Conservation (phyloP, 2,888 invertebrate genomes). For the Abrostola triplasia region DNA sequence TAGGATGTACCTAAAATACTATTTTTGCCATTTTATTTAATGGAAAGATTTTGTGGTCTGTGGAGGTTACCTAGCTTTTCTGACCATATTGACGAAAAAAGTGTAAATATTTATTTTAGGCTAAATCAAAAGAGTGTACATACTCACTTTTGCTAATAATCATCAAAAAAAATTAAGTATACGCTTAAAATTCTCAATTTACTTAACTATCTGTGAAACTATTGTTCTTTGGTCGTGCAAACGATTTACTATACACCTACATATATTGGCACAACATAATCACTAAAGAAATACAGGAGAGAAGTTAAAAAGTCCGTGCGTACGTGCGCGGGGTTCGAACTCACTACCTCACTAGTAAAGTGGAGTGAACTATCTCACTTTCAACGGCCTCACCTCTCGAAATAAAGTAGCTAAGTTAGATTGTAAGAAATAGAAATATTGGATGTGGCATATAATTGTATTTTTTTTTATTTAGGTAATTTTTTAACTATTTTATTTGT, state of each 20-base stretch:
- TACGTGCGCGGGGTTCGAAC: constrained; percentile 71
- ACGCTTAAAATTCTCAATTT: too few species aligned
- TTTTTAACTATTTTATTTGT: too few species aligned
- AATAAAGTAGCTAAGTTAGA: constrained; percentile 79
- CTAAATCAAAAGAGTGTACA: too few species aligned
- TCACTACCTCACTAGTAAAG: constrained; percentile 58
- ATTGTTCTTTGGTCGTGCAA: constrained; percentile 37
- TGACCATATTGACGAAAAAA: too few species aligned
- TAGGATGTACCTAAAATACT: too few species aligned
- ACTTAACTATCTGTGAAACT: not conserved
- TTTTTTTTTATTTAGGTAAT: too few species aligned
- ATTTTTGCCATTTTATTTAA: too few species aligned
- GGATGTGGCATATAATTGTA: constrained; percentile 70
- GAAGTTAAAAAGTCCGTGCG: constrained; percentile 71
- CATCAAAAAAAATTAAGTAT: too few species aligned
- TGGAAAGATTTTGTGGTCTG: too few species aligned
- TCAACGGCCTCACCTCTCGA: constrained; percentile 79
- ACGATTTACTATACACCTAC: constrained; percentile 36
- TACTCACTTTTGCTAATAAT: too few species aligned
- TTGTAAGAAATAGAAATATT: constrained; percentile 54
- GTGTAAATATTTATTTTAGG: too few species aligned
- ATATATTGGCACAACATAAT: constrained; percentile 48
- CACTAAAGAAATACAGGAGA: constrained; percentile 55
- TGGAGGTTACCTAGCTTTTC: too few species aligned
- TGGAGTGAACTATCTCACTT: constrained; percentile 84